Evolutionary conservation across 2,113 vertebrate genomes (phyloP).

Genomic region (Hypomesus transpacificus): DNA sequence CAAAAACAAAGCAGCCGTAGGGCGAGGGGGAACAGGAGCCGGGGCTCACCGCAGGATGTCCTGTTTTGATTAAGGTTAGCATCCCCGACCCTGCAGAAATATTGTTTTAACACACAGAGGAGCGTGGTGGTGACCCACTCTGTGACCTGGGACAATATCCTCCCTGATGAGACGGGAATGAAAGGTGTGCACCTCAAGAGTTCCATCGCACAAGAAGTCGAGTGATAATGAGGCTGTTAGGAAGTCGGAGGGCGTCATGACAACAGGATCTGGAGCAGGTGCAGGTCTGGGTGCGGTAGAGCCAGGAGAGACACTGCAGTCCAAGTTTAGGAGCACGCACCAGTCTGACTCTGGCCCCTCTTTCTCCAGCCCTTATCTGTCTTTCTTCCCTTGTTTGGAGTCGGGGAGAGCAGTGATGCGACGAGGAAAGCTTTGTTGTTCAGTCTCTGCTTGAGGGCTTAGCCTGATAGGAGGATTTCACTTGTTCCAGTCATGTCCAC

Average conservation of each 20-base stretch:
- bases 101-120: slow-evolving; percentile 88
- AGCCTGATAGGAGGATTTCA: slow-evolving; percentile 67
- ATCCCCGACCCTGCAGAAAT: slow-evolving; percentile 94
- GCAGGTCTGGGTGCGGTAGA: slow-evolving; percentile 22
- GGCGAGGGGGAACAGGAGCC: slow-evolving; percentile 74
- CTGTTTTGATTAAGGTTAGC: slow-evolving; percentile 99
- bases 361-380: slow-evolving; percentile 8
- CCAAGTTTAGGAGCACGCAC: neutral
- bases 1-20: slow-evolving; percentile 64
- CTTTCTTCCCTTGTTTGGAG: slow-evolving; percentile 60
- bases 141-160: slow-evolving; percentile 57
- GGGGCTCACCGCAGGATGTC: slow-evolving; percentile 95
- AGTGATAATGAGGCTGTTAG: slow-evolving; percentile 46
- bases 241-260: slow-evolving; percentile 39
- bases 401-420: slow-evolving; percentile 59
- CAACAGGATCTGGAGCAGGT: slow-evolving; percentile 49
- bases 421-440: slow-evolving; percentile 61
- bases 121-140: slow-evolving; percentile 62
- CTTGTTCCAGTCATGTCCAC: slow-evolving; percentile 69
- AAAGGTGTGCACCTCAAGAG: slow-evolving; percentile 61
- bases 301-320: neutral
- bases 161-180: slow-evolving; percentile 62
- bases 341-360: neutral
- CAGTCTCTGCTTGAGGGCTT: slow-evolving; percentile 58
- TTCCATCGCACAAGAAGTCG: slow-evolving; percentile 52